Percentiles rank a stretch among this genome's conserved stretches.
Conservation (phyloP, 2,797 vertebrate genomes). For the Acropternis orthonyx region DNA sequence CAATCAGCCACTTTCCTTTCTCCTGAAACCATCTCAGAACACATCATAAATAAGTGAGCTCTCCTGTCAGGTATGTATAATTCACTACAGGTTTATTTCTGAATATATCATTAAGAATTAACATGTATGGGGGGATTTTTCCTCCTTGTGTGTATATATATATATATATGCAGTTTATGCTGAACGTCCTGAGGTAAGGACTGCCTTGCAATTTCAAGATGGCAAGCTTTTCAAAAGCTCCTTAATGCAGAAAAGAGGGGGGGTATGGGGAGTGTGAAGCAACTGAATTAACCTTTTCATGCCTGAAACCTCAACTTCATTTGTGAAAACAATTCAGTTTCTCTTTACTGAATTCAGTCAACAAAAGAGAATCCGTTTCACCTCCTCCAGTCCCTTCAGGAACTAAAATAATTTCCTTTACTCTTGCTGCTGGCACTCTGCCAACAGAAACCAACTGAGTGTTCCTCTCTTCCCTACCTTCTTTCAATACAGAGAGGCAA, state of each 20-base stretch:
- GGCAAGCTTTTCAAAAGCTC: not conserved
- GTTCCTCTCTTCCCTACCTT: not conserved
- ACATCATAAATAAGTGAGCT: not conserved
- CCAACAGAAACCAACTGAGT: not conserved
- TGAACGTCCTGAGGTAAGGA: not conserved
- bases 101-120: not conserved
- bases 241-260: not conserved
- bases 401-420: not conserved
- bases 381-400: not conserved
- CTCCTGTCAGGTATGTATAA: not conserved
- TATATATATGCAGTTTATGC: too few relatives aligned
- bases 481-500: not conserved
- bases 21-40: not conserved
- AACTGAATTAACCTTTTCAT: not conserved
- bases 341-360: not conserved
- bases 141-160: accelerated
- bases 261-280: not conserved
- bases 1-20: not conserved
- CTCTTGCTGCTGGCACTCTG: not conserved
- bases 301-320: not conserved
- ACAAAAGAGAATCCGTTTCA: not conserved
- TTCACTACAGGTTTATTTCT: not conserved
- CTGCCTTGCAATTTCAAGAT: not conserved
- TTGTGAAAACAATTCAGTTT: not conserved
- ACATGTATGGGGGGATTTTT: accelerated